Conservation (phyloP, 2,888 invertebrate species). For the Helleia helle region DNA sequence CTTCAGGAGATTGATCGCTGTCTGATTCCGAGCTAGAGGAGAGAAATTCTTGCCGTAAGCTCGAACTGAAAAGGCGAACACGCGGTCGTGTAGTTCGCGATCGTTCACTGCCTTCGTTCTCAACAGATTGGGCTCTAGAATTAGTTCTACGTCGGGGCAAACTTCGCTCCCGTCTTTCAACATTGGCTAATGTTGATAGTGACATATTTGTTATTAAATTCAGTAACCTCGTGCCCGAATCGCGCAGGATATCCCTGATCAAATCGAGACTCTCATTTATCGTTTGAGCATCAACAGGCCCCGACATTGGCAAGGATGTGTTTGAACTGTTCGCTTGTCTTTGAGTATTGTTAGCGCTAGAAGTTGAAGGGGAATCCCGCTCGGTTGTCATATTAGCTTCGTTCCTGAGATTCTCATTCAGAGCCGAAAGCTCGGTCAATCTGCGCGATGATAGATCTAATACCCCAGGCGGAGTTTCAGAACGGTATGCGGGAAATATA, state of each 20-base stretch:
- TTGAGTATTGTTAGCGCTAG: constrained; percentile 11
- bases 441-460: constrained; percentile 20
- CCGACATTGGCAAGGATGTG: constrained; percentile 20
- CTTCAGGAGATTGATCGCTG: constrained; percentile 53
- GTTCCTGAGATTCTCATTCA: constrained; percentile 13
- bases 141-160: constrained; percentile 29
- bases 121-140: constrained; percentile 38
- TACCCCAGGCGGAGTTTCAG: constrained; percentile 27
- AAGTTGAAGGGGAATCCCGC: constrained; percentile 12
- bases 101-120: constrained; percentile 31
- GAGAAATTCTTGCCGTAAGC: constrained; percentile 36
- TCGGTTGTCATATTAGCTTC: constrained; percentile 5
- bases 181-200: constrained; percentile 46
- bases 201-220: constrained; percentile 66
- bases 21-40: constrained; percentile 60
- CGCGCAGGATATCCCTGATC: constrained; percentile 61
- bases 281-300: constrained; percentile 51
- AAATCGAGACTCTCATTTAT: constrained; percentile 62
- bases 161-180: constrained; percentile 41
- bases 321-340: constrained; percentile 21
- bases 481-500: constrained; percentile 45
- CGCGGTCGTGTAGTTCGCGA: constrained; percentile 28
- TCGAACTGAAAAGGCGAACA: constrained; percentile 35
- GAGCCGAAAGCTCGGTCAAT: constrained; percentile 13
- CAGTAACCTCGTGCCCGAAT: constrained; percentile 58